These are phyloP conservation scores for Pachyrhynchus sulphureomaculatus DNA, from an alignment of 1,140 invertebrate species.

Conservation along the genomic window DNA sequence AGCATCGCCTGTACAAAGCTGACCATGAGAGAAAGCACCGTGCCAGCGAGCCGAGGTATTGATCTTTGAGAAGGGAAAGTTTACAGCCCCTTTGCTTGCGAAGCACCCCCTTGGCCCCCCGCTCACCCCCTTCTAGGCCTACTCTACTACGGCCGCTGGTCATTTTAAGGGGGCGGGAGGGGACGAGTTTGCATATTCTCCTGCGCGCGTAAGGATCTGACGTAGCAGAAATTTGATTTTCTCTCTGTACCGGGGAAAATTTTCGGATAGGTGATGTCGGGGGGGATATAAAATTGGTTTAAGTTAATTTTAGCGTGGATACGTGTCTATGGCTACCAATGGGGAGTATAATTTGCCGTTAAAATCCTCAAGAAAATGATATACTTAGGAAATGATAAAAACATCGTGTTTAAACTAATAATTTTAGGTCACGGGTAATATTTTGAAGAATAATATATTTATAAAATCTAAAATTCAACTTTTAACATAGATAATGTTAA, in stretches of 20 bases:
- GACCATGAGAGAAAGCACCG: constrained; percentile 34
- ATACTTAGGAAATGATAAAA: no score
- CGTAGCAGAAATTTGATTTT: constrained; percentile 32
- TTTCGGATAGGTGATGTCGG: background rate
- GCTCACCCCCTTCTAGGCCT: constrained; percentile 32
- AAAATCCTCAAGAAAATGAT: no score
- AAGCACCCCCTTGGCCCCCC: constrained; percentile 25
- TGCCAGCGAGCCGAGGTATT: constrained; percentile 45
- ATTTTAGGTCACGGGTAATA: no score
- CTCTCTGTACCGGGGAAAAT: constrained; percentile 10
- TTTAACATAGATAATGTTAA: no score
- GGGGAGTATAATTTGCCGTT: no score
- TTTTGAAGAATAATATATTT: no score
- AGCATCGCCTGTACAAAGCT: constrained; percentile 25
- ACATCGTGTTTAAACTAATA: no score
- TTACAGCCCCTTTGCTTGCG: constrained; percentile 47
- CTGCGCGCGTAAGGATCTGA: constrained; percentile 31
- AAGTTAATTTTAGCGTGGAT: constrained; percentile 18
- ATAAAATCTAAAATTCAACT: no score
- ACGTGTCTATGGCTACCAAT: background rate
- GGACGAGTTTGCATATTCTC: constrained; percentile 49
- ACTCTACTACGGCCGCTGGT: constrained; percentile 48
- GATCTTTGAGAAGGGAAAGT: constrained; percentile 53
- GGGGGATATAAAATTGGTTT: constrained; percentile 4
- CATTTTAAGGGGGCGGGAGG: constrained; percentile 46